Evolutionary conservation across 2,113 vertebrate species (phyloP).

Genomic region (Entelurus aequoreus): DNA sequence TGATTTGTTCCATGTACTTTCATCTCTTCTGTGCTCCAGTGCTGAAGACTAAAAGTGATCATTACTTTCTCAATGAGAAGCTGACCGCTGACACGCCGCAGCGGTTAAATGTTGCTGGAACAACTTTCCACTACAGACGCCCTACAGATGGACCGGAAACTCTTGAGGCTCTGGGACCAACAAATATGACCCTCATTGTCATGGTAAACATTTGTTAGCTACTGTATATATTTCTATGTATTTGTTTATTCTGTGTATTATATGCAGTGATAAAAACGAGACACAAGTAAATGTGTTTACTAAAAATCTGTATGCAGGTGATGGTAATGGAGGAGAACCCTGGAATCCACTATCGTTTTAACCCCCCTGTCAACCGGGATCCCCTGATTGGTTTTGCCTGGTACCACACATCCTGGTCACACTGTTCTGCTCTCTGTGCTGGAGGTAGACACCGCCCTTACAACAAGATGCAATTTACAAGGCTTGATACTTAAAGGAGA

Average conservation of each 20-base stretch:
- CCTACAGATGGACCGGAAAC: conserved; percentile 84
- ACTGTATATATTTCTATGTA: background rate
- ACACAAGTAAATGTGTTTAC: background rate
- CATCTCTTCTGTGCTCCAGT: conserved; percentile 61
- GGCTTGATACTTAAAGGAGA: background rate
- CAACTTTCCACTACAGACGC: conserved; percentile 88
- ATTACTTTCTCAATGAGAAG: conserved; percentile 89
- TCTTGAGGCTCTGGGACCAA: conserved; percentile 89
- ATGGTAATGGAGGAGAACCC: conserved; percentile 82
- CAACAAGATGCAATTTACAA: background rate
- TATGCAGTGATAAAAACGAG: background rate
- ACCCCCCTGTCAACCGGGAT: conserved; percentile 79
- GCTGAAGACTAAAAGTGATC: conserved; percentile 83
- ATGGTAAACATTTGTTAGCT: conserved; percentile 74
- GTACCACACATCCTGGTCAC: conserved; percentile 87
- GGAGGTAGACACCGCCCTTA: conserved; percentile 73
- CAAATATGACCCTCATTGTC: conserved; percentile 83
- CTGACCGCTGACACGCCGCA: conserved; percentile 86
- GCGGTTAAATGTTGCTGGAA: conserved; percentile 84
- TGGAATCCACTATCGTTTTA: conserved; percentile 90
- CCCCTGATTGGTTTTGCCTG: conserved; percentile 78
- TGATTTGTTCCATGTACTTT: background rate
- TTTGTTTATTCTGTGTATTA: too few species aligned
- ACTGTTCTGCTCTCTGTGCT: conserved; percentile 88
- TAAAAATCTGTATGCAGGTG: conserved; percentile 68